Percentiles rank a stretch among this genome's conserved stretches.
Conservation (phyloP, 2,888 invertebrate species). For the Mimas tiliae region DNA sequence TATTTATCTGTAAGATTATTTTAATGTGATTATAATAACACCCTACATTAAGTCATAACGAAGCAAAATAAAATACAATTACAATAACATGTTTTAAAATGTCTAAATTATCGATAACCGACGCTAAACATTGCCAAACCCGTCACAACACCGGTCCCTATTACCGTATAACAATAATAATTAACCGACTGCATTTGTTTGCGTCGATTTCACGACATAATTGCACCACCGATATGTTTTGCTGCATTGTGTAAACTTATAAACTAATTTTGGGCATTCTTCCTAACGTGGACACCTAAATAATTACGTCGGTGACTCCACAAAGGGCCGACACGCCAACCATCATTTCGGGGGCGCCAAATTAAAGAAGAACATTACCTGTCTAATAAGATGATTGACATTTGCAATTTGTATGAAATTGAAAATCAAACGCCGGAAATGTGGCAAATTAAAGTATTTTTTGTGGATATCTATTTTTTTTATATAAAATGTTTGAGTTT, state of each 20-base stretch:
- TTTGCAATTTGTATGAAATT: conserved; percentile 60
- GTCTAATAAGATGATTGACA: conserved; percentile 81
- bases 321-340: conserved; percentile 47
- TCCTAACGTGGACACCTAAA: conserved; percentile 47
- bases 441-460: conserved; percentile 26
- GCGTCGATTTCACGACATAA: conserved; percentile 71
- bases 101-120: not conserved
- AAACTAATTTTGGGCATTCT: conserved; percentile 74
- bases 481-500: not conserved
- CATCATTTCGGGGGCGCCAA: conserved; percentile 35
- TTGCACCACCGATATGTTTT: conserved; percentile 65
- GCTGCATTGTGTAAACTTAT: conserved; percentile 78
- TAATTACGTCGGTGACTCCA: conserved; percentile 70
- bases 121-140: not conserved
- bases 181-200: conserved; percentile 72
- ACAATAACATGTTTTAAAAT: not conserved
- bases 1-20: too few species aligned
- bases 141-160: conserved; percentile 13
- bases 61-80: too few species aligned
- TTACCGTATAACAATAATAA: conserved; percentile 47
- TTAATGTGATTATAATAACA: too few species aligned
- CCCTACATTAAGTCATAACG: too few species aligned
- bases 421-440: conserved; percentile 53
- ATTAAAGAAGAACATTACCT: conserved; percentile 58
- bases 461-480: not conserved